A percentile compares a stretch with the other conserved stretches of the same genome.
These are phyloP conservation scores for Platycheirus rosarum DNA, from an alignment of 2,888 invertebrate species.

Conservation along the genomic window DNA sequence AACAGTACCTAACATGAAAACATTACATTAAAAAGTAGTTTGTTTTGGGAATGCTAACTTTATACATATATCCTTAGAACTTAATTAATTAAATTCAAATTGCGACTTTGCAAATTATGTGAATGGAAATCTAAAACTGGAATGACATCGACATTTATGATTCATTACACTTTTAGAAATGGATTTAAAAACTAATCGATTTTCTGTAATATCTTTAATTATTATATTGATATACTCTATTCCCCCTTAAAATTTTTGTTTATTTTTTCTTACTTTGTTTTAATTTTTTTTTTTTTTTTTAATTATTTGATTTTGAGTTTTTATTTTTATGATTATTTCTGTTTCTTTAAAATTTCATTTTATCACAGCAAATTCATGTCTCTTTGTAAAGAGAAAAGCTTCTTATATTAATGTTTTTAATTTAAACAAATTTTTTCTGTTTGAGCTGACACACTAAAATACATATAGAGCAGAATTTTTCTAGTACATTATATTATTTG, in stretches of 20 bases:
- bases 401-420: conserved; percentile 67
- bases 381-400: conserved; percentile 70
- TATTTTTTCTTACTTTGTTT: conserved; percentile 37
- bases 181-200: conserved; percentile 82
- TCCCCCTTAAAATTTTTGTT: conserved; percentile 48
- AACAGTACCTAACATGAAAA: conserved; percentile 47
- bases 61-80: conserved; percentile 50
- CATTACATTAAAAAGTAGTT: conserved; percentile 64
- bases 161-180: conserved; percentile 74
- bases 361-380: conserved; percentile 80
- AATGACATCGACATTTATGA: conserved; percentile 60
- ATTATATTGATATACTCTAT: conserved; percentile 61
- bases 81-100: conserved; percentile 55
- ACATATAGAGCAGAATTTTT: conserved; percentile 57
- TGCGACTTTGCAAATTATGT: conserved; percentile 49
- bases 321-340: conserved; percentile 63
- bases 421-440: conserved; percentile 45
- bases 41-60: conserved; percentile 68
- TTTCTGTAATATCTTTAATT: conserved; percentile 76
- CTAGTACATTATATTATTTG: conserved; percentile 6
- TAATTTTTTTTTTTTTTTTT: conserved; percentile 36
- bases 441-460: conserved; percentile 60
- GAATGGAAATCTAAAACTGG: conserved; percentile 68
- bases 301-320: conserved; percentile 62
- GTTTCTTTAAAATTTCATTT: conserved; percentile 64